Percentiles rank a stretch among this genome's conserved stretches.
Conservation (phyloP, 1,140 invertebrate genomes). For the Sitophilus oryzae region DNA sequence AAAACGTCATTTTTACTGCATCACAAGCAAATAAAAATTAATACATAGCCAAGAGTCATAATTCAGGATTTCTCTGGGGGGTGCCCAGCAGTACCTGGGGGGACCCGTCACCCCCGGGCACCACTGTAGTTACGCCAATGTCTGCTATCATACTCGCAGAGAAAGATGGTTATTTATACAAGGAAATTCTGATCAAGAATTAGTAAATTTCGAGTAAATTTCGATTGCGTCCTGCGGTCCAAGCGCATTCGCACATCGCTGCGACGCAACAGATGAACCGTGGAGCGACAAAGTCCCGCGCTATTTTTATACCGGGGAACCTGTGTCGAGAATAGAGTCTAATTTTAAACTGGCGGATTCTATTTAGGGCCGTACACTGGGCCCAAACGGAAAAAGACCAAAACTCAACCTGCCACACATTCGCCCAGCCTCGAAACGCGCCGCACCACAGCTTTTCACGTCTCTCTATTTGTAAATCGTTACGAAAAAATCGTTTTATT, state of each 20-base stretch:
- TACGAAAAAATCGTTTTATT: slow-evolving; percentile 42
- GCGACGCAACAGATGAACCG: slow-evolving; percentile 9
- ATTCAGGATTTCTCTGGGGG: too few relatives aligned
- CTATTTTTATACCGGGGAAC: slow-evolving; percentile 17
- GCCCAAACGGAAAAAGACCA: slow-evolving; percentile 19
- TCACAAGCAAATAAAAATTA: too few relatives aligned
- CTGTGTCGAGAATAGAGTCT: slow-evolving; percentile 4
- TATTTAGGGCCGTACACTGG: slow-evolving; percentile 16
- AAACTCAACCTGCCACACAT: too few relatives aligned
- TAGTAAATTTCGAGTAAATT: background rate
- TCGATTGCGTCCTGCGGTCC: background rate
- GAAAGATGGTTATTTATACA: too few relatives aligned
- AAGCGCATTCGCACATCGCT: background rate
- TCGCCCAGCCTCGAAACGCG: slow-evolving; percentile 14
- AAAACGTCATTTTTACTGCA: too few relatives aligned
- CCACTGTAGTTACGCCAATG: too few relatives aligned
- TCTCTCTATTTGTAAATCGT: slow-evolving; percentile 34
- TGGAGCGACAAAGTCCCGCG: too few relatives aligned
- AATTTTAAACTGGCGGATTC: slow-evolving; percentile 16
- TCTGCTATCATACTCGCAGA: too few relatives aligned
- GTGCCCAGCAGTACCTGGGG: too few relatives aligned
- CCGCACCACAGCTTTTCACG: background rate
- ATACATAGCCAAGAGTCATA: too few relatives aligned
- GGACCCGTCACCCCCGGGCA: too few relatives aligned
- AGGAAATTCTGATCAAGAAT: too few relatives aligned